Evolutionary conservation across 2,113 vertebrate genomes (phyloP).

Genomic region (Festucalex cinctus): DNA sequence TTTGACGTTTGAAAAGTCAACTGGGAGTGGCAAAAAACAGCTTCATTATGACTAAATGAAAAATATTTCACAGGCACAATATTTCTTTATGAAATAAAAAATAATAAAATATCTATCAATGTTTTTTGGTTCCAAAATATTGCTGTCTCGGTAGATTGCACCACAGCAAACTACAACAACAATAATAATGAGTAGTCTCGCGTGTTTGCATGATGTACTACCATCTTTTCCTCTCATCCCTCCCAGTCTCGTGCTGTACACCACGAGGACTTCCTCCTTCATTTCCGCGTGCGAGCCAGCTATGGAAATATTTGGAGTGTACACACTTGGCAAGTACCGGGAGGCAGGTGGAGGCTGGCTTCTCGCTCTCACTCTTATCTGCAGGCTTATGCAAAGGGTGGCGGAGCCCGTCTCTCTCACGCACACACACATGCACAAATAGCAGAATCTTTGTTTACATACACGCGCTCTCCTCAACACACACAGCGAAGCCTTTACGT

Average conservation of each 20-base stretch:
- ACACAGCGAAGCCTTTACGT: slow-evolving; percentile 36
- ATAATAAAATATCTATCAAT: not conserved
- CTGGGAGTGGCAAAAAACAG: too few species aligned
- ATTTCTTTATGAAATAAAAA: not conserved
- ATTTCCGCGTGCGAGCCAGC: slow-evolving; percentile 51
- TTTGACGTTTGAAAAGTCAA: too few species aligned
- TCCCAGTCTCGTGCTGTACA: slow-evolving; percentile 11
- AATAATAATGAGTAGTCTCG: not conserved
- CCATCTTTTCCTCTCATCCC: not conserved
- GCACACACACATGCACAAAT: slow-evolving; percentile 11
- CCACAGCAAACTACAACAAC: not conserved
- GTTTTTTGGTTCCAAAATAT: not conserved
- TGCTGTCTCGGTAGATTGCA: not conserved
- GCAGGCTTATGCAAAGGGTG: slow-evolving; percentile 73
- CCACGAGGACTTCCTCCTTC: slow-evolving; percentile 54
- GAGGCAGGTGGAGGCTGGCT: slow-evolving; percentile 44
- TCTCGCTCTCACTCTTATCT: slow-evolving; percentile 62
- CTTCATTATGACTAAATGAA: too few species aligned
- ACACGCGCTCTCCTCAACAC: slow-evolving; percentile 18
- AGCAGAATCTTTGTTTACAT: slow-evolving; percentile 9
- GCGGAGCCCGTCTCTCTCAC: slow-evolving; percentile 37
- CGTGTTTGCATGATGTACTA: not conserved
- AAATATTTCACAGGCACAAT: not conserved
- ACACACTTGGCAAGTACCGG: slow-evolving; percentile 59
- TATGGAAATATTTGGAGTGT: slow-evolving; percentile 77